Base-by-base conservation (phyloP, 2,888 invertebrate genomes). In the Aphidoletes aphidimyza region DNA sequence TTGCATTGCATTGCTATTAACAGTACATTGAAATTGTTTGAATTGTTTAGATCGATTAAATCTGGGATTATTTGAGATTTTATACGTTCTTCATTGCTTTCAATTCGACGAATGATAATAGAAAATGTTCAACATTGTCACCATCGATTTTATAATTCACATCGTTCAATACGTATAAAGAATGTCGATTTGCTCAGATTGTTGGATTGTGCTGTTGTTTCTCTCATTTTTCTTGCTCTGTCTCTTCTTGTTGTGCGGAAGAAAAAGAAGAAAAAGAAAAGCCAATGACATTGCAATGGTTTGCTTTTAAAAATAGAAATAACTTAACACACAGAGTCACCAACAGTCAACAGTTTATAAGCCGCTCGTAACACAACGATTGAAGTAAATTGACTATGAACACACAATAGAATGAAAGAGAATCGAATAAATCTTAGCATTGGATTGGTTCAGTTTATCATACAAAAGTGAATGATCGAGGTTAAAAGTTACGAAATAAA, bases 341-440 rank as follows among this genome's bases (percentile, higher is more conserved):
- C n/a, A n/a, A n/a, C n/a, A n/a, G n/a, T n/a, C n/a, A n/a, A n/a
- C n/a, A n/a, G n/a, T n/a, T n/a, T n/a, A n/a, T n/a, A n/a, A n/a
- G n/a, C n/a, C n/a, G n/a, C n/a, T n/a, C n/a, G n/a, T n/a, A n/a
- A n/a, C n/a, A n/a, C n/a, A n/a, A n/a, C n/a, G n/a, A n/a, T n/a
- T n/a, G n/a, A 9, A 69, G 30, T 30, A 30, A 69, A 69, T 30
- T 5, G 69, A 2, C 69, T 69, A 30, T 69, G 69, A 69, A 30
- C n/a, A 69, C 30, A 69, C 69, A 69, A 69, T 69, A 30, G 34
- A 69, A 69, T 69, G 34, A 69, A 69, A 69, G 69, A 30, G 69
- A 69, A 30, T 69, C 69, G 30, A 69, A 11, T 22, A 11, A 54
- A 54, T 54, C 22, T 22, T 14, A 11, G 54, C 14, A 22, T 54